Conservation (phyloP, 2,888 invertebrate genomes). For the Calliopum simillimum region DNA sequence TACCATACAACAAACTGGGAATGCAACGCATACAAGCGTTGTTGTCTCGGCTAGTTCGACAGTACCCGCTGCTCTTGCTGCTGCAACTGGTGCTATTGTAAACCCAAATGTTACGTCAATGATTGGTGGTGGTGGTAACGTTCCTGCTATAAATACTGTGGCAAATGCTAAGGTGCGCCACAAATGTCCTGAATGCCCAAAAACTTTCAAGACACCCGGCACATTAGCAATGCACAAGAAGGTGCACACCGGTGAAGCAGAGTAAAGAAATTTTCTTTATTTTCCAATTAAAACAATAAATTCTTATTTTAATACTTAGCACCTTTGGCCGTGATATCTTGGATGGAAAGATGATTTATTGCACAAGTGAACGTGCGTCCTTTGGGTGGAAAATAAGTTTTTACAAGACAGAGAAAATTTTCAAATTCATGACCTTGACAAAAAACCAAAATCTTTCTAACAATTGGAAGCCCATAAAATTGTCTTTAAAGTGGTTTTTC, state of each 20-base stretch:
- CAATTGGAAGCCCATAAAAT: no score
- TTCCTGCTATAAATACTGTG: slow-evolving; percentile 24
- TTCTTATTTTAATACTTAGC: no score
- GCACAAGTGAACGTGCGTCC: no score
- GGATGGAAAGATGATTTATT: neutral
- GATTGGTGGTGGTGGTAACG: neutral
- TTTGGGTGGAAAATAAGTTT: no score
- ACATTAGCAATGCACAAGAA: slow-evolving; percentile 66
- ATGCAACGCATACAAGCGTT: slow-evolving; percentile 46
- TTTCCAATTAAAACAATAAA: neutral
- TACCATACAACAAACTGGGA: slow-evolving; percentile 55
- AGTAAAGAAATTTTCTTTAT: slow-evolving; percentile 59
- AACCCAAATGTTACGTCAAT: slow-evolving; percentile 18
- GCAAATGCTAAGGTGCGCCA: slow-evolving; percentile 58
- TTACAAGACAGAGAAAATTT: no score
- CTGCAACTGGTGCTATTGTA: slow-evolving; percentile 35
- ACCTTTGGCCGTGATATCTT: neutral
- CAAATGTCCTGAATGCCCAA: slow-evolving; percentile 66
- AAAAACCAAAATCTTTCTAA: no score
- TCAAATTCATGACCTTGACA: no score
- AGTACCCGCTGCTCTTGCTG: slow-evolving; percentile 42
- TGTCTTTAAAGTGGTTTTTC: no score
- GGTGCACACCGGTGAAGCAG: slow-evolving; percentile 66
- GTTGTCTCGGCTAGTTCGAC: slow-evolving; percentile 45
- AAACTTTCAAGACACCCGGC: slow-evolving; percentile 65